Base-by-base conservation (phyloP, 2,797 vertebrate species). In the Chelidonichthys spinosus region DNA sequence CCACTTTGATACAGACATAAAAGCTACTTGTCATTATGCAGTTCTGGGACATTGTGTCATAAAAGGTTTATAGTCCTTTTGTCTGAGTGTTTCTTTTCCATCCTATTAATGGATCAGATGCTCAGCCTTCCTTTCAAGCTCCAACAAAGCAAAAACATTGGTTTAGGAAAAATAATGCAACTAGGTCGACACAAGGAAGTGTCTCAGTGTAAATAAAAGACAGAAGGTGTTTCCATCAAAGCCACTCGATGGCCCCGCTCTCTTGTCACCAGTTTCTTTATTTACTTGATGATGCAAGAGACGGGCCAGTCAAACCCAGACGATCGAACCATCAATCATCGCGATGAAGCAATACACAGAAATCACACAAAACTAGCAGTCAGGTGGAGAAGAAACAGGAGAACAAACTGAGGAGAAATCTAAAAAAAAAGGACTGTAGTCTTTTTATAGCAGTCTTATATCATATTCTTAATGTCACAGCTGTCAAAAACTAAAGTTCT, bases 261-360 rank as follows among this genome's bases (percentile, higher is more conserved):
- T 67, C 46, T 69, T 76, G 62, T 85, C 76, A 82, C 54, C 63
- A 7, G 44, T 75, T 63, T 71, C 64, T 86, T 80, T 65, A 68
- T 77, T 80, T 74, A 67, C 44, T 59, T 67, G 74, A 83, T 54
- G 69, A 76, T 66, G 44, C 52, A 78, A 79, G 66, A 86, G 84
- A 86, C 63, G 62, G 78, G 64, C 56, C 53, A 79, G 64, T 78
- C 72, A 73, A 68, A 79, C 5, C 9, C n/a, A 53, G 68, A 14
- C 69, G 78, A 72, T 82, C 63, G 69, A 83, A 46, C 67, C 80
- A 84, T 78, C 80, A 83, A 33, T 88, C 81, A 84, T 36, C 54
- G 66, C 61, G 68, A 74, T 68, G 69, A 87, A 82, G 72, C 58
- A 87, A 83, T 49, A 50, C 60, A 36, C 36, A 42, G 78, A 53